Conservation (phyloP, 2,797 vertebrate genomes). For the Takifugu ocellatus region DNA sequence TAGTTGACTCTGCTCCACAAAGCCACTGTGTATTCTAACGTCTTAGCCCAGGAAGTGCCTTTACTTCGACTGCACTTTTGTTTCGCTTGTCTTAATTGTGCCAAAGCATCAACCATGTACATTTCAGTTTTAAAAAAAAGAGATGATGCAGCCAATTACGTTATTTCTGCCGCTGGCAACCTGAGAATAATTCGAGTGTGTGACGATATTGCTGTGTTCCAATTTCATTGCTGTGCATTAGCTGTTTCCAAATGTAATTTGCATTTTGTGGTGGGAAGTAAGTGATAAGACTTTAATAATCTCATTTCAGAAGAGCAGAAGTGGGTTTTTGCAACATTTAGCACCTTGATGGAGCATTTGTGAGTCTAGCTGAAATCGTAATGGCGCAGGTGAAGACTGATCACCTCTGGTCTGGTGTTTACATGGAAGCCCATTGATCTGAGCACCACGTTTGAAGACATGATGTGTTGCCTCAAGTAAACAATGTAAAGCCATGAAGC, state of each 20-base stretch:
- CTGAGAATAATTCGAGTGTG: constrained; percentile 48
- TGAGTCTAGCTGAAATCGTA: constrained; percentile 40
- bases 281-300: constrained; percentile 35
- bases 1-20: constrained; percentile 38
- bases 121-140: constrained; percentile 32
- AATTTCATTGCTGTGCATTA: constrained; percentile 53
- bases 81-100: constrained; percentile 41
- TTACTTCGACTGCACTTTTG: constrained; percentile 27
- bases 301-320: constrained; percentile 35
- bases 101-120: constrained; percentile 25
- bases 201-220: constrained; percentile 50
- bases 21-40: not conserved
- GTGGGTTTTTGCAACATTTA: constrained; percentile 39
- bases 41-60: not conserved
- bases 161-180: constrained; percentile 53
- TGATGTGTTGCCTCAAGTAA: constrained; percentile 75
- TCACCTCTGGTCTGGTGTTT: constrained; percentile 49
- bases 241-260: constrained; percentile 35
- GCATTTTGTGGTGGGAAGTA: constrained; percentile 37
- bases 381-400: constrained; percentile 50
- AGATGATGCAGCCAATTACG: constrained; percentile 55
- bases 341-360: constrained; percentile 37
- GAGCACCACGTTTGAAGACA: constrained; percentile 73
- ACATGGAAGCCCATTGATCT: constrained; percentile 70
- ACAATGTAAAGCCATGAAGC: constrained; percentile 84